These are phyloP conservation scores for Alaudala cheleensis DNA, from an alignment of 2,113 vertebrate genomes.

Conservation along the genomic window DNA sequence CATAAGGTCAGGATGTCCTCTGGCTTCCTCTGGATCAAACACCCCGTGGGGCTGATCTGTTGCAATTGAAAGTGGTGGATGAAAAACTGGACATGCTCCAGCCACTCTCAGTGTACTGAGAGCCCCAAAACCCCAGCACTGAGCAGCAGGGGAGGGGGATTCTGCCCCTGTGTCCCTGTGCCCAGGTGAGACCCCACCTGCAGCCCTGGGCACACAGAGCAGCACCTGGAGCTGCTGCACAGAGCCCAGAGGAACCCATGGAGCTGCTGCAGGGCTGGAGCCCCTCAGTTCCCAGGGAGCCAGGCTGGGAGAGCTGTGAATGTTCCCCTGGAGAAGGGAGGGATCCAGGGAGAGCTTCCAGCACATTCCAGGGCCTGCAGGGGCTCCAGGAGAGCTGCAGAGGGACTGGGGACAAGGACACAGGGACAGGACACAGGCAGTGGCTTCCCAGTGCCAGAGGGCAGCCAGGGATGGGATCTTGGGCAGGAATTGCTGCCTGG, in stretches of 20 bases:
- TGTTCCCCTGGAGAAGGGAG: fast-evolving
- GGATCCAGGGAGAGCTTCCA: neutral
- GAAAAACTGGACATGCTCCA: fast-evolving
- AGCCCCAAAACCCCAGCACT: fast-evolving
- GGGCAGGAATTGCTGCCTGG: neutral
- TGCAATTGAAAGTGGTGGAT: neutral
- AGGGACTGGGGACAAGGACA: neutral
- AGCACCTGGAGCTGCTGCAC: neutral
- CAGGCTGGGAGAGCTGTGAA: neutral
- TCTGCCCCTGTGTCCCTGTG: neutral
- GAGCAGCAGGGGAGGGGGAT: neutral
- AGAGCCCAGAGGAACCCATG: fast-evolving
- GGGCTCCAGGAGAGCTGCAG: neutral
- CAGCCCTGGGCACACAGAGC: neutral
- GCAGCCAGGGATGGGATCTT: neutral
- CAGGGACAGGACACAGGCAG: neutral
- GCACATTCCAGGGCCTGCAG: fast-evolving
- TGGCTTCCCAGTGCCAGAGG: neutral
- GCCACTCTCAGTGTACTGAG: fast-evolving
- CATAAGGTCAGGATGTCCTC: neutral
- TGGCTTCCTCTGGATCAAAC: neutral
- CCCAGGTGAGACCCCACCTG: neutral
- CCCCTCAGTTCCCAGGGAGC: neutral
- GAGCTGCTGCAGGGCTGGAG: neutral
- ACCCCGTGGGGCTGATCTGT: neutral